Evolutionary conservation across 2,888 invertebrate species (phyloP), one percentile per base, ranked within the genome.

Genomic region (Chalcosyrphus nemorum): DNA sequence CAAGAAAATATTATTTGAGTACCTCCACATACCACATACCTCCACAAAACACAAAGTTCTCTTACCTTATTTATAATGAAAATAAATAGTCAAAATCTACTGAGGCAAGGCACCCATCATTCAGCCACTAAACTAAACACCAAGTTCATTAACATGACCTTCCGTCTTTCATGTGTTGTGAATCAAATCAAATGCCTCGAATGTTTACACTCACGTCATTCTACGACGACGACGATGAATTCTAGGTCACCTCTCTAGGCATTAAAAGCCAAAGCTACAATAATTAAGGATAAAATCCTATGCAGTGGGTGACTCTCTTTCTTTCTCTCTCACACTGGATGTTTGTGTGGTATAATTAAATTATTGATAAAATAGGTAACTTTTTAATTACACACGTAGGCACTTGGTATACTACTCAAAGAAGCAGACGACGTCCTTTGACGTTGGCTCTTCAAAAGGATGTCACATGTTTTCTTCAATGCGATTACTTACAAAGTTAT

Each of bases 401-500:
- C 9, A n/a, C 11, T 32, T 2, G n/a, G 2, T n/a, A 0, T 13
- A 35, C 35, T 3, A 2, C 24, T 24, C 4, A 24, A 24, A 24
- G 1, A 5, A 38, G n/a, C 17, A 7, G 13, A 24, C 6, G 17
- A 5, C 24, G 21, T 29, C 24, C n/a, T n/a, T n/a, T n/a, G n/a
- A 75, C 21, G 41, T 32, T 27, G 3, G 19, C 38, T 57, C 77
- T 56, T 45, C 32, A 47, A 54, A 32, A 63, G 21, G 50, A 76
- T 76, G 57, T 71, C 77, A 66, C 52, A 9, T 38, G 17, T 38
- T 71, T 65, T 38, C 43, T 65, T 65, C 15, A 52, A 50, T 32
- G 29, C 38, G 19, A 77, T 65, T 81, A 57, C 43, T 71, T 74
- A 45, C 59, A 61, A 66, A 61, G 35, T 65, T 71, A 76, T 76